phyloP scores from a whole-genome alignment of 2,797 vertebrate genomes.

The Labroides dimidiatus region DNA sequence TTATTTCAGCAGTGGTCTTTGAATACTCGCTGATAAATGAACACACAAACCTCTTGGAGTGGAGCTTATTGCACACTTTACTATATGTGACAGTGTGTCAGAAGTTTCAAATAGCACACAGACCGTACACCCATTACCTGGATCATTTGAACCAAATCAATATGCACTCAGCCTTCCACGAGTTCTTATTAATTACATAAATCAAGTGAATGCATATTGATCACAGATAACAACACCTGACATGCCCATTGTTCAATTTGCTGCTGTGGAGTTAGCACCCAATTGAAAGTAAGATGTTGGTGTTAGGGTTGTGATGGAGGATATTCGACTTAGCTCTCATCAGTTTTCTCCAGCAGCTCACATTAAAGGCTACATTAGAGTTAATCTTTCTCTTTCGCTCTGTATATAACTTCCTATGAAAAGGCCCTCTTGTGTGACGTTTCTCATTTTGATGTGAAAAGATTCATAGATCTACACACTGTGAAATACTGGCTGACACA shows the following conservation, averaged over 20 bases:
- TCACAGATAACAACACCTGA: constrained; percentile 20
- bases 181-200: constrained; percentile 52
- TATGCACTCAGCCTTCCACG: constrained; percentile 19
- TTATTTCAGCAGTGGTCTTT: background rate
- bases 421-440: background rate
- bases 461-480: too few species aligned
- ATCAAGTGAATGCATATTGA: constrained; percentile 52
- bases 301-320: background rate
- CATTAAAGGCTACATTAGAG: background rate
- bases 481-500: too few species aligned
- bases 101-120: constrained; percentile 20
- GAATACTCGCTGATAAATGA: background rate
- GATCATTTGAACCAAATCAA: constrained; percentile 43
- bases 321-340: background rate
- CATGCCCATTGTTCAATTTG: background rate
- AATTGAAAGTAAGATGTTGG: background rate
- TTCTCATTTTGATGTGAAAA: too few species aligned
- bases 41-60: background rate
- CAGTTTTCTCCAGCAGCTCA: background rate
- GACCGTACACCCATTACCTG: constrained; percentile 7
- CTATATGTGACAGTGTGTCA: constrained; percentile 9
- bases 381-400: background rate
- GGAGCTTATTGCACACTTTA: constrained; percentile 14
- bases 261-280: background rate
- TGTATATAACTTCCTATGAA: background rate